Evolutionary conservation across 2,888 invertebrate species (phyloP).

Genomic region (Cyclophora punctaria): DNA sequence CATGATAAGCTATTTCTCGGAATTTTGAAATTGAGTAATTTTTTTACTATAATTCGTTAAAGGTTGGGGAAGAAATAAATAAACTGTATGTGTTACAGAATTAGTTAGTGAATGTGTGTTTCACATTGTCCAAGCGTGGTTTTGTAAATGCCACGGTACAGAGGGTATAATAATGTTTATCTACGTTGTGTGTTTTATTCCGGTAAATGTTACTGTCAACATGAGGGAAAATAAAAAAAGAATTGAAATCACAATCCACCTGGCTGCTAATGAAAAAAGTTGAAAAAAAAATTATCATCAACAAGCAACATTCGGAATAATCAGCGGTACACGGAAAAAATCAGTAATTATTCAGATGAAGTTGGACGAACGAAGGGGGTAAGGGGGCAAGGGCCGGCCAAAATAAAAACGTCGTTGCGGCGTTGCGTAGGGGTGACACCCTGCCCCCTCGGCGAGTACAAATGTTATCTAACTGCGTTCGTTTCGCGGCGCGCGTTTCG

Average conservation of each 20-base stretch:
- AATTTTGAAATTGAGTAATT: no score
- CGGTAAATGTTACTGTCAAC: slow-evolving; percentile 9
- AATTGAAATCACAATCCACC: slow-evolving; percentile 39
- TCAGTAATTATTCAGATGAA: slow-evolving; percentile 76
- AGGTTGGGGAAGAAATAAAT: no score
- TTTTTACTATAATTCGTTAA: no score
- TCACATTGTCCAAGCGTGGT: no score
- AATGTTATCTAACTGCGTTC: slow-evolving; percentile 75
- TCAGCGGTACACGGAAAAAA: slow-evolving; percentile 75
- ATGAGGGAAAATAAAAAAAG: slow-evolving; percentile 28
- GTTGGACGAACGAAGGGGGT: slow-evolving; percentile 73
- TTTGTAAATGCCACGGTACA: no score
- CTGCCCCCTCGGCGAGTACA: slow-evolving; percentile 59
- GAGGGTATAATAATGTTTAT: no score
- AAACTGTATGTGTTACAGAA: no score
- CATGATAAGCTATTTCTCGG: no score
- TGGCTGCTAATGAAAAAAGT: slow-evolving; percentile 61
- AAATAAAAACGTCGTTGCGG: slow-evolving; percentile 75
- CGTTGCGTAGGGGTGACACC: slow-evolving; percentile 74
- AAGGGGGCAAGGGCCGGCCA: slow-evolving; percentile 71
- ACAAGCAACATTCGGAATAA: slow-evolving; percentile 75
- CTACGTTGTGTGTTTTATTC: slow-evolving; percentile 2
- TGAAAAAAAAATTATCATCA: slow-evolving; percentile 67
- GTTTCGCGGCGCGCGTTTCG: slow-evolving; percentile 60
- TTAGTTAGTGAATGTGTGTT: no score